These are phyloP conservation scores for Empidonax traillii DNA, from an alignment of 2,113 vertebrate genomes.

Conservation along the genomic window DNA sequence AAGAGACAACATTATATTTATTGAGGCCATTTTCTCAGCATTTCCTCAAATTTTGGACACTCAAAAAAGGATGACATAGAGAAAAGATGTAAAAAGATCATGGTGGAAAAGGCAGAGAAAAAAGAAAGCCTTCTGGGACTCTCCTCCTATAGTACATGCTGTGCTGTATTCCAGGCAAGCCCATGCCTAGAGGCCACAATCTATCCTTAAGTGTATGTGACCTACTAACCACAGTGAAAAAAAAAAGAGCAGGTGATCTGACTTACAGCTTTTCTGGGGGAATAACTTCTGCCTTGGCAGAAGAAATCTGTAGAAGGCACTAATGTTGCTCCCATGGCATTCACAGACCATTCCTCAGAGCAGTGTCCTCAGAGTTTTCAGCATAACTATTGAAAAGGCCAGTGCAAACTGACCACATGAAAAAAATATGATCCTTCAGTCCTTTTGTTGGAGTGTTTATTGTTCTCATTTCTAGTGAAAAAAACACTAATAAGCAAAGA, in stretches of 20 bases:
- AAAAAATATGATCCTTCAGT: background rate
- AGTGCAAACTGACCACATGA: background rate
- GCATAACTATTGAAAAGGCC: background rate
- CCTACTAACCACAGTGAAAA: conserved; percentile 10
- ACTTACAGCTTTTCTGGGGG: background rate
- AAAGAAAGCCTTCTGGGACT: background rate
- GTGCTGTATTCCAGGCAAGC: background rate
- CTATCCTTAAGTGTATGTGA: conserved; percentile 7
- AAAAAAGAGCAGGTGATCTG: conserved; percentile 29
- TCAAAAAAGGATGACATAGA: background rate
- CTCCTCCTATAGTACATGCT: background rate
- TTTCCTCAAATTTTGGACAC: background rate
- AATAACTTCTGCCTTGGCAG: background rate
- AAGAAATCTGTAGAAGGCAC: background rate
- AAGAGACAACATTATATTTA: background rate
- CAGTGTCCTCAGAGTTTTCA: background rate
- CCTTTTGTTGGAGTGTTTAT: background rate
- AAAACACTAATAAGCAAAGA: background rate
- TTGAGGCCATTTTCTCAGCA: background rate
- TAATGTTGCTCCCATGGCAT: background rate
- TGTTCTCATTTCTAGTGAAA: background rate
- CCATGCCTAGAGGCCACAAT: conserved; percentile 2
- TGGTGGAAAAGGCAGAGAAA: background rate
- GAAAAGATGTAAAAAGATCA: background rate
- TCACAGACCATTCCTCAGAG: background rate